Evolutionary conservation across 2,888 invertebrate species (phyloP).

Genomic region (Xanthorhoe spadicearia): DNA sequence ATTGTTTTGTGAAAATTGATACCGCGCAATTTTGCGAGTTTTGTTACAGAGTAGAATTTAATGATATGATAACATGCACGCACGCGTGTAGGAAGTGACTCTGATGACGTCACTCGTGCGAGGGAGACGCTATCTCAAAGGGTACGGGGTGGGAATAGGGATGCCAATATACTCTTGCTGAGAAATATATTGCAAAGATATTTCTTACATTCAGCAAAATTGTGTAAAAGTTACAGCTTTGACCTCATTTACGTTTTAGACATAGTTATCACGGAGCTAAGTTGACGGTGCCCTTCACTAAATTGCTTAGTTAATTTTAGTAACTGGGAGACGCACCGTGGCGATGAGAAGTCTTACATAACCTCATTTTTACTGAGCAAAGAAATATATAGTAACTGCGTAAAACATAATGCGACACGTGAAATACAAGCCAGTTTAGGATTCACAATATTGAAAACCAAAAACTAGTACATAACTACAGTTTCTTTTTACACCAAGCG

Average conservation of each 20-base stretch:
- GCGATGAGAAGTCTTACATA: not conserved
- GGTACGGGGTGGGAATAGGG: conserved; percentile 43
- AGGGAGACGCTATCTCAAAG: conserved; percentile 52
- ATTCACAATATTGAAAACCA: conserved; percentile 18
- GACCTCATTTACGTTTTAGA: not conserved
- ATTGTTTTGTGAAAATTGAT: conserved; percentile 16
- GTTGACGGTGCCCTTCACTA: not conserved
- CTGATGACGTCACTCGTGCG: conserved; percentile 69
- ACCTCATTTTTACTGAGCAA: not conserved
- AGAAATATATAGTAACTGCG: not conserved
- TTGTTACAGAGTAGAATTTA: conserved; percentile 53
- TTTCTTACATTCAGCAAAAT: not conserved
- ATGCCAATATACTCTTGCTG: conserved; percentile 26
- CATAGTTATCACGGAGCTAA: not conserved
- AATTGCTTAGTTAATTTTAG: not conserved
- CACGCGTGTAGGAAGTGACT: conserved; percentile 55
- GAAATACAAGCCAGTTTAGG: conserved; percentile 6
- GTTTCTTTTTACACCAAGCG: conserved; percentile 19
- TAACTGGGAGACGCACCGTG: not conserved
- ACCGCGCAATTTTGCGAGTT: conserved; percentile 43
- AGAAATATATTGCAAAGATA: conserved; percentile 19
- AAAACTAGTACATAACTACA: conserved; percentile 9
- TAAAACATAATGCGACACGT: not conserved
- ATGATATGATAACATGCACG: conserved; percentile 57
- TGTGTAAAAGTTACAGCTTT: not conserved